Conservation (phyloP, 2,113 vertebrate species). For the Scophthalmus maximus region DNA sequence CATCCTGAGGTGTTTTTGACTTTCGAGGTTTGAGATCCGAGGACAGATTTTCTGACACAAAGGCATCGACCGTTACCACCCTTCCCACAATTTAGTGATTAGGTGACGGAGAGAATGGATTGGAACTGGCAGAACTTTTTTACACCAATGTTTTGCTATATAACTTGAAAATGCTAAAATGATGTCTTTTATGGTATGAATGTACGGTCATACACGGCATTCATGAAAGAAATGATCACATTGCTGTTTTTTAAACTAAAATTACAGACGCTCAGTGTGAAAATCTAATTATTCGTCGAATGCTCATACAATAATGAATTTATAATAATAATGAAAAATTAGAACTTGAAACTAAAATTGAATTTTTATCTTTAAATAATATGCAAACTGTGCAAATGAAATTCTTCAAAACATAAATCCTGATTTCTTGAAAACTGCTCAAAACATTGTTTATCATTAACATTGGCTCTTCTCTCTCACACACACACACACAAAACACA, state of each 20-base stretch:
- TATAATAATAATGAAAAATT: neutral
- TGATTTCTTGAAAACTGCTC: neutral
- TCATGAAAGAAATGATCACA: neutral
- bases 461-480: neutral
- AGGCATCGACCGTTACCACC: neutral
- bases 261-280: too few relatives aligned
- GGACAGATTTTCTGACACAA: conserved; percentile 29
- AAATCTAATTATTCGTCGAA: too few relatives aligned
- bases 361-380: too few relatives aligned
- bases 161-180: neutral
- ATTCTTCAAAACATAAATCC: neutral
- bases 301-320: neutral
- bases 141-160: neutral
- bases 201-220: neutral
- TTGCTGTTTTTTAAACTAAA: too few relatives aligned
- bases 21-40: conserved; percentile 36
- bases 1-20: conserved; percentile 30
- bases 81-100: too few relatives aligned
- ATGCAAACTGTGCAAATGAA: neutral
- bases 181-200: neutral
- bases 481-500: neutral
- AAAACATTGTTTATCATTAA: conserved; percentile 5
- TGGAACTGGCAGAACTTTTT: too few relatives aligned
- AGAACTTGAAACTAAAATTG: neutral
- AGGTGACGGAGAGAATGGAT: too few relatives aligned